Evolutionary conservation across 2,797 vertebrate genomes (phyloP), one percentile per base, ranked within the genome.

Genomic region (Ataeniobius toweri): DNA sequence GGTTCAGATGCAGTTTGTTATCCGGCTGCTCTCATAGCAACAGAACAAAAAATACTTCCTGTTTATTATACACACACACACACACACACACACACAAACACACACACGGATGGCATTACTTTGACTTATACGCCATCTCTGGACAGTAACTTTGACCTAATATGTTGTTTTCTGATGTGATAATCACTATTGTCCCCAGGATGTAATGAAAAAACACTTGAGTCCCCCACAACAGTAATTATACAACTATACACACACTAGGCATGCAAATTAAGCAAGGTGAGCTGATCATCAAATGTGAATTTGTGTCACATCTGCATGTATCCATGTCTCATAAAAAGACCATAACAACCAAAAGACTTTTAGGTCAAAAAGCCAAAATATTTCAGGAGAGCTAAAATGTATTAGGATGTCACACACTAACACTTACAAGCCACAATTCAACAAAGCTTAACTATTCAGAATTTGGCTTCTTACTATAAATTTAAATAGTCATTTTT

Each of bases 1-100:
- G 50, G 44, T 36, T 36, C 46, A 31, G 65, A 51, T 26, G 55
- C 67, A 28, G 69, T 41, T 26, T 26, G 13, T 63, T 18, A n/a
- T 76, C 68, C 79, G 31, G 74, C 68, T 9, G 14, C 63, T 69
- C 26, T 80, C 18, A 14, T 82, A 85, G 88, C 79, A 91, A 88
- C 86, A 87, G 78, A 82, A 84, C 86, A 87, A 89, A 87, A 88
- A 88, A 87, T 88, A 89, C 69, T 83, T 85, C 75, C 69, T 81
- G 74, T 85, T 86, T 78, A 46, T 82, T 31, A 78, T 71, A 44
- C 12, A 36, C 63, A 71, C 41, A 51, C 53, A 18, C 48, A 4
- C 51, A 5, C 55, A 31, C 36, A 36, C 10, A 13, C 31, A 44
- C 44, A 44, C 48, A 14, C 44, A 4, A 41, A 14, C 44, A 5